phyloP scores from a whole-genome alignment of 2,888 invertebrate genomes.

The Carabus problematicus region DNA sequence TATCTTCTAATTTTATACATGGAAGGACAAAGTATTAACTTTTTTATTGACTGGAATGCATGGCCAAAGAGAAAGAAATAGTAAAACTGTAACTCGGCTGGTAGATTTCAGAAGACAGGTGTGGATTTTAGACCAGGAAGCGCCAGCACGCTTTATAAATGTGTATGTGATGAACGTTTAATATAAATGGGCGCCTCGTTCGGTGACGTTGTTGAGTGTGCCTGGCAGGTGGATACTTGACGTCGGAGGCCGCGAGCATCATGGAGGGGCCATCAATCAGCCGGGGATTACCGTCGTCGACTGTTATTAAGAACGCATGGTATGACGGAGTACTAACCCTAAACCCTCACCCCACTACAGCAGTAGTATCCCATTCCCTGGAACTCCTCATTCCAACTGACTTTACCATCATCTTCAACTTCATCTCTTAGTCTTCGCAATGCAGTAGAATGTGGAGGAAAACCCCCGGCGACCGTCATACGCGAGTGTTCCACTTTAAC shows the following conservation, averaged over 20 bases:
- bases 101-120: too few species aligned
- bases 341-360: neutral
- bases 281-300: slow-evolving; percentile 56
- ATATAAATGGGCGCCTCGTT: slow-evolving; percentile 5
- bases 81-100: too few species aligned
- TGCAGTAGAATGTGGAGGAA: too few species aligned
- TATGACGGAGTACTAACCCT: slow-evolving; percentile 25
- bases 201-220: slow-evolving; percentile 1
- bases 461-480: too few species aligned
- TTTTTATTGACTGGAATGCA: too few species aligned
- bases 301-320: slow-evolving; percentile 58
- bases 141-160: too few species aligned
- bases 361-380: too few species aligned
- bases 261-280: slow-evolving; percentile 59
- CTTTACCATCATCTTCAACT: neutral
- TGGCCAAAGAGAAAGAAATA: too few species aligned
- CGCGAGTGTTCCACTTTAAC: slow-evolving; percentile 19
- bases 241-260: slow-evolving; percentile 48
- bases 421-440: neutral
- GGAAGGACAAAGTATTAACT: too few species aligned
- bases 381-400: neutral
- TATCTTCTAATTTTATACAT: too few species aligned
- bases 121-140: too few species aligned
- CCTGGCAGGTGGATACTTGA: slow-evolving; percentile 17
- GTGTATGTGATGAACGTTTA: neutral